Base-by-base conservation (phyloP, 1,140 invertebrate species). In the Calephelis virginiensis region DNA sequence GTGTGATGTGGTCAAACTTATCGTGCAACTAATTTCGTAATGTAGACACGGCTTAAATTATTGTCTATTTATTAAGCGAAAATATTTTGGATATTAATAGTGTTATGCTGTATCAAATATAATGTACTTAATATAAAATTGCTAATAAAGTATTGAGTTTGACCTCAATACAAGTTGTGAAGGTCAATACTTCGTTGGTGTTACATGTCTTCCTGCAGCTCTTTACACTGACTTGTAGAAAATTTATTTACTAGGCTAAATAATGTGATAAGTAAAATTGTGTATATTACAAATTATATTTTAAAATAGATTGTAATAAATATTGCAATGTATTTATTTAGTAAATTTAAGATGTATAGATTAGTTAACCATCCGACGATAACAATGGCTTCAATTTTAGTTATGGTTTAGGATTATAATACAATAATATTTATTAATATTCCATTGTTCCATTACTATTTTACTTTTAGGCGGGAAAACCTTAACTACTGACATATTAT, bases 161-260 rank as follows among this genome's bases (percentile, higher is more conserved):
- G 62, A 63, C 40, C n/a, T 7, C 14, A 14, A 12, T 64, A 49
- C 28, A 48, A 50, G 45, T n/a, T 61, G n/a, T 63, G 63, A 61
- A 75, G 70, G 68, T 74, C 66, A 66, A 68, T 74, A 71, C 50
- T 67, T 37, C 50, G 63, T 76, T 76, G 80, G 82, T 69, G 88
- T 88, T 82, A 69, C 81, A 90, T 79, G 88, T 90, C 88, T 90
- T 90, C 88, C 88, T 89, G 85, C 88, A 90, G 88, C 88, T 90
- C 88, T 90, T 77, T 90, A 90, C 88, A 89, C 86, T 90, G 88
- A 88, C 84, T 89, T 81, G 80, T 87, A 86, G 84, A 82, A 80
- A 83, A 75, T 81, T 81, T 85, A 83, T 75, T 77, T 71, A 64
- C 68, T 70, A 70, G 64, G 75, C 64, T 76, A 71, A 71, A 68